phyloP scores from a whole-genome alignment of 2,888 invertebrate species.

The Thalpophila matura region DNA sequence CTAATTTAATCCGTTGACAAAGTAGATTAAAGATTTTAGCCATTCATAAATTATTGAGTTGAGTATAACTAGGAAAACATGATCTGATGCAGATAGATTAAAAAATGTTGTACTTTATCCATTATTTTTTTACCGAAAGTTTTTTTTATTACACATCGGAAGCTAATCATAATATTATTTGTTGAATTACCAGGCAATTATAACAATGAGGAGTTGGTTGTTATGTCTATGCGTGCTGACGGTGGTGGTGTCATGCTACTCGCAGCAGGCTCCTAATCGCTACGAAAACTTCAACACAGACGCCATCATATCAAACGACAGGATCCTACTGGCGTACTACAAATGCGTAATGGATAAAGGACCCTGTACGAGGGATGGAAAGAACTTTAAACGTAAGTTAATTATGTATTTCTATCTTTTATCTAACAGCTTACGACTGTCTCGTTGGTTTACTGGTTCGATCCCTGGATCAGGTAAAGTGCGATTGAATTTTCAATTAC shows the following conservation, averaged over 20 bases:
- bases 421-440: too few species aligned
- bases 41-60: too few species aligned
- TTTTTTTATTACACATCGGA: too few species aligned
- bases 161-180: neutral
- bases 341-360: constrained; percentile 89
- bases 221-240: constrained; percentile 76
- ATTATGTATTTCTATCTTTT: neutral
- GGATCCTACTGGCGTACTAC: constrained; percentile 86
- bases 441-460: too few species aligned
- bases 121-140: too few species aligned
- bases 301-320: constrained; percentile 85
- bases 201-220: constrained; percentile 78
- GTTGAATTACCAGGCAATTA: constrained; percentile 57
- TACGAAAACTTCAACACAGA: constrained; percentile 88
- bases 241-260: constrained; percentile 78
- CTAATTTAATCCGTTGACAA: too few species aligned
- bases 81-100: too few species aligned
- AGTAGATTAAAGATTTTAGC: too few species aligned
- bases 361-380: constrained; percentile 87
- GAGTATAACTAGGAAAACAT: too few species aligned
- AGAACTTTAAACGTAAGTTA: constrained; percentile 86
- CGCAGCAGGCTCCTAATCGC: constrained; percentile 78
- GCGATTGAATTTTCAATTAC: too few species aligned
- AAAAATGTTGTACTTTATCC: too few species aligned
- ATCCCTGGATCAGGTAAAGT: too few species aligned